Base-by-base conservation (phyloP, 2,797 vertebrate genomes). In the Anguilla anguilla region DNA sequence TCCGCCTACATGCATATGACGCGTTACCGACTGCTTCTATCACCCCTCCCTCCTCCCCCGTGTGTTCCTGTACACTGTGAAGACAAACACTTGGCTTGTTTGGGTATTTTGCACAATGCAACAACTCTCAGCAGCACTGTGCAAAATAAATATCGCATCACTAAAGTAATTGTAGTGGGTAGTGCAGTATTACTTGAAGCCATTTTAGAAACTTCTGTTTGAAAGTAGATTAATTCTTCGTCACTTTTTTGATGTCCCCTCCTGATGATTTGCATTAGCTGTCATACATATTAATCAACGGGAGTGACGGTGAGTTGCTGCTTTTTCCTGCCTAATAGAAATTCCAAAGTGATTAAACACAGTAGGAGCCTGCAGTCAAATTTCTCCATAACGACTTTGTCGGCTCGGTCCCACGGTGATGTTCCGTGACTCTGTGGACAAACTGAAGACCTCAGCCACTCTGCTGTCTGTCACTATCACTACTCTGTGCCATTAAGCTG, bases 271-370 rank as follows among this genome's bases (percentile, higher is more conserved):
- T 43, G 25, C 77, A 81, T 81, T 81, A 81, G 46, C 43, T 43
- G 11, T 81, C 77, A 49, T 81, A 81, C 77, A 81, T 81, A 81
- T 81, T 81, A 81, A 81, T 81, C 77, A 81, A n/a, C 1, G 46
- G 49, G 77, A 81, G 77, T 19, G 43, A 81, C 77, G 3, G 77
- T 81, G 77, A 81, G 10, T 19, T 49, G 77, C 74, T 72, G 10
- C 19, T n/a, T 81, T 81, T 81, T 81, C 49, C 77, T n/a, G 77
- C 77, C n/a, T 81, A 81, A 81, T 49, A 81, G 83, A 79, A 88
- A 88, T 77, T 77, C 83, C 83, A 67, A 57, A 35, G 87, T 85
- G 61, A 88, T 88, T 88, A 88, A 77, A 74, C 87, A 74, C 87
- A 88, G 83, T 43, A 55, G 83, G 87, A 84, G 84, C 15, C 87